Base-by-base conservation (phyloP, 2,888 invertebrate species). In the Conistra vaccinii region DNA sequence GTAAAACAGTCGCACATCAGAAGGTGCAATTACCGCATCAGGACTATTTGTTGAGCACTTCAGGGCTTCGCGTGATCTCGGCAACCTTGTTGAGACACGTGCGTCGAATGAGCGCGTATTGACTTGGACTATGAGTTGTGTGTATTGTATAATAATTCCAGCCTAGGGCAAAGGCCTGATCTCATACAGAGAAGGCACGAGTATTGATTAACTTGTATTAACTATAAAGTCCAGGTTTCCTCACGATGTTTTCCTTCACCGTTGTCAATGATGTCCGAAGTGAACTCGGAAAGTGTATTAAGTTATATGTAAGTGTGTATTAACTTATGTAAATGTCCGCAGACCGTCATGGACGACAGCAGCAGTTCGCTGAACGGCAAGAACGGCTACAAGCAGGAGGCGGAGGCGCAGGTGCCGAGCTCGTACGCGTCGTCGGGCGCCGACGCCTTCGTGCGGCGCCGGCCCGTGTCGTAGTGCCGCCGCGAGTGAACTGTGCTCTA, bases 281-380 rank as follows among this genome's bases (percentile, higher is more conserved):
- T 66, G 17, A n/a, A 51, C n/a, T 17, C 17, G 17, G n/a, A n/a
- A 17, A 10, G 53, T 35, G 32, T 53, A 32, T n/a, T 32, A 32
- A 48, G 5, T 26, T n/a, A 55, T n/a, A 55, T 26, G 53, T 55
- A 26, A 55, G 14, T 55, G 55, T 35, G 55, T 71, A 66, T 81
- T 81, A 57, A 72, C 42, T 20, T 65, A 69, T 70, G 63, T 39
- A 62, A 78, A 78, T 84, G 58, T 81, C 94, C 95, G 2, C 96
- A 98, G 98, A 97, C 98, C 82, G 97, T 98, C n/a, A 91, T 98
- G 91, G 97, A 95, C 53, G 95, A 95, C 35, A 91, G 89, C 85
- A 92, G 91, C 77, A 87, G 87, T 71, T 81, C 93, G 58, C 84
- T 94, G 78, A 93, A 86, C 85, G 94, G 94, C 81, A 94, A 93